These are phyloP conservation scores for Garra rufa DNA, from an alignment of 2,113 vertebrate species.

Conservation along the genomic window DNA sequence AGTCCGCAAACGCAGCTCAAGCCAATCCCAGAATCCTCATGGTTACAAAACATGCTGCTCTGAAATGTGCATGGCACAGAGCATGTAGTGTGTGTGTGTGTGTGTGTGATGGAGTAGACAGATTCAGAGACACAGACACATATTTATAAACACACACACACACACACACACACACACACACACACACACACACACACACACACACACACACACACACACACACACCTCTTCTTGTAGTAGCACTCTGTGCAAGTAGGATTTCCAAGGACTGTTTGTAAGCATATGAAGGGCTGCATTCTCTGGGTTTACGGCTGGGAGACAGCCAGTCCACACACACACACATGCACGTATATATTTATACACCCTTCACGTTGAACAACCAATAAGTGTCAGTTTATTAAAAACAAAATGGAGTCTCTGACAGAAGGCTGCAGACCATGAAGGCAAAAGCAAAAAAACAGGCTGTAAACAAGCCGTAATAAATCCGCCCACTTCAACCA, in stretches of 20 bases:
- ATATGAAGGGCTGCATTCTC: slow-evolving; percentile 57
- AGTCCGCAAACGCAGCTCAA: background rate
- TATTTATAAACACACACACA: slow-evolving; percentile 22
- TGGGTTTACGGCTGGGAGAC: slow-evolving; percentile 34
- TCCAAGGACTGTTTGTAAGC: slow-evolving; percentile 55
- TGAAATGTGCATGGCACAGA: slow-evolving; percentile 18
- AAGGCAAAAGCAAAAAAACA: slow-evolving; percentile 26
- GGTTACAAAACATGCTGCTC: slow-evolving; percentile 32
- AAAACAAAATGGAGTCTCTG: slow-evolving; percentile 44
- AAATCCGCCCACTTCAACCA: slow-evolving; percentile 20
- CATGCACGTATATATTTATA: slow-evolving; percentile 34
- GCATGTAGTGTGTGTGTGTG: slow-evolving; percentile 32
- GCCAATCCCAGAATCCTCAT: slow-evolving; percentile 3
- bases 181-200: slow-evolving; percentile 4
- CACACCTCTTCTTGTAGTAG: slow-evolving; percentile 35
- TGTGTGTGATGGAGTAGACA: background rate
- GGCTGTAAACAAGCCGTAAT: slow-evolving; percentile 17
- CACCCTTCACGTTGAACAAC: slow-evolving; percentile 31
- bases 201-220: slow-evolving; percentile 23
- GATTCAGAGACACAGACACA: slow-evolving; percentile 28
- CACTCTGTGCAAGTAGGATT: slow-evolving; percentile 12
- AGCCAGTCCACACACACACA: slow-evolving; percentile 46
- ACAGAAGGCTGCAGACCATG: slow-evolving; percentile 37
- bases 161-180: slow-evolving; percentile 13
- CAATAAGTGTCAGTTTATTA: slow-evolving; percentile 44